Evolutionary conservation across 2,888 invertebrate genomes (phyloP).

Genomic region (Melolontha melolontha): DNA sequence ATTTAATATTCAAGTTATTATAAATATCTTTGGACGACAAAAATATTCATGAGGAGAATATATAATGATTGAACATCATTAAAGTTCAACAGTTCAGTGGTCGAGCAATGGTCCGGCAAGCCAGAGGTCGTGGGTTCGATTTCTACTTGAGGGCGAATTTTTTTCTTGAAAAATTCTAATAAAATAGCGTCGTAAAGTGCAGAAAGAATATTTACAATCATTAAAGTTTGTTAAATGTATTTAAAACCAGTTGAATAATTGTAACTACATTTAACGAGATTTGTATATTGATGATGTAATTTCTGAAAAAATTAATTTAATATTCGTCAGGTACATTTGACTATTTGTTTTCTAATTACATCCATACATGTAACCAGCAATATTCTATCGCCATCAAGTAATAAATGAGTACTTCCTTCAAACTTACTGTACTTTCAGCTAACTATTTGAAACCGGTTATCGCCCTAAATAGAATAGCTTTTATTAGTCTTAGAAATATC

Average conservation of each 20-base stretch:
- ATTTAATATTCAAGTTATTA: no score
- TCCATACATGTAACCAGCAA: constrained; percentile 10
- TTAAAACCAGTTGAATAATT: constrained; percentile 11
- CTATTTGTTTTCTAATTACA: constrained; percentile 32
- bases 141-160: no score
- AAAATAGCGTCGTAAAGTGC: no score
- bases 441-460: constrained; percentile 29
- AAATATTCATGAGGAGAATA: no score
- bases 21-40: no score
- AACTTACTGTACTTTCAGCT: constrained; percentile 18
- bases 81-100: no score
- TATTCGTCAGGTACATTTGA: constrained; percentile 11
- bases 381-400: constrained; percentile 17
- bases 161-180: no score
- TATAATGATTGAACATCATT: no score
- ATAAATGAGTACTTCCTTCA: constrained; percentile 24
- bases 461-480: constrained; percentile 23
- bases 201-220: no score
- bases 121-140: no score
- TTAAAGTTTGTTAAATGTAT: constrained; percentile 1
- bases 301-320: constrained; percentile 22
- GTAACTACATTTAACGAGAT: constrained; percentile 11
- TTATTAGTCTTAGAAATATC: constrained; percentile 18
- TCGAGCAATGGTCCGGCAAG: no score
- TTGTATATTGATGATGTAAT: background rate